phyloP scores from a whole-genome alignment of 2,113 vertebrate species.

The Thamnaconus septentrionalis region DNA sequence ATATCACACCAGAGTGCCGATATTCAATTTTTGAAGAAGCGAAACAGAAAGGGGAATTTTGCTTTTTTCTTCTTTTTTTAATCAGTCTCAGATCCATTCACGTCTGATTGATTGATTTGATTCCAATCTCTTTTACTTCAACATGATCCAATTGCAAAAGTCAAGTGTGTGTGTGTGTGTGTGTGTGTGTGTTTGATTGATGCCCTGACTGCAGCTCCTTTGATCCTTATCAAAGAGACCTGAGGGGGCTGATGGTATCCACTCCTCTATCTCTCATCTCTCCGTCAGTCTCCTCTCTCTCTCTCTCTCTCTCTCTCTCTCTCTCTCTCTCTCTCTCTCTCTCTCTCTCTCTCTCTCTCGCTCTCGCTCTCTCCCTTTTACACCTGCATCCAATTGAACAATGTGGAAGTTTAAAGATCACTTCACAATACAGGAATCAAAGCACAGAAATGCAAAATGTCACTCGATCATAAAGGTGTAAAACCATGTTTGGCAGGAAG shows the following conservation, averaged over 20 bases:
- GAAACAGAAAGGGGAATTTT: neutral
- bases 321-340: neutral
- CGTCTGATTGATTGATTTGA: constrained; percentile 50
- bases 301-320: constrained; percentile 13
- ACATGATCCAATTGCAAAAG: neutral
- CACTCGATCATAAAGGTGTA: too few relatives aligned
- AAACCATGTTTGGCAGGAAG: too few relatives aligned
- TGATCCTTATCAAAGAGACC: constrained; percentile 46
- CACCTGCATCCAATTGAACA: too few relatives aligned
- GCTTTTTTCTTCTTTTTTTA: constrained; percentile 30
- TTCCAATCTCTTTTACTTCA: constrained; percentile 7
- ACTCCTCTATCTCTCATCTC: neutral
- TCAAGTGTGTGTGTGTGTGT: neutral
- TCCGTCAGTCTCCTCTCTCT: constrained; percentile 33
- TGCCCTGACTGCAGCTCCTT: neutral
- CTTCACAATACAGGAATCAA: too few relatives aligned
- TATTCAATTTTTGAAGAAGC: neutral
- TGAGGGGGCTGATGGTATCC: too few relatives aligned
- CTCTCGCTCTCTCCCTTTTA: too few relatives aligned
- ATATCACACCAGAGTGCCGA: neutral
- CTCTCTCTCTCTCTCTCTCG: neutral
- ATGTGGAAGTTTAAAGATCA: too few relatives aligned
- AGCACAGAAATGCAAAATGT: too few relatives aligned
- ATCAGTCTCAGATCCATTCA: constrained; percentile 42
- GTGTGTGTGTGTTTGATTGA: neutral